Evolutionary conservation across 2,888 invertebrate genomes (phyloP), one percentile per base, ranked within the genome.

Genomic region (Drosophila parthenogenetica): DNA sequence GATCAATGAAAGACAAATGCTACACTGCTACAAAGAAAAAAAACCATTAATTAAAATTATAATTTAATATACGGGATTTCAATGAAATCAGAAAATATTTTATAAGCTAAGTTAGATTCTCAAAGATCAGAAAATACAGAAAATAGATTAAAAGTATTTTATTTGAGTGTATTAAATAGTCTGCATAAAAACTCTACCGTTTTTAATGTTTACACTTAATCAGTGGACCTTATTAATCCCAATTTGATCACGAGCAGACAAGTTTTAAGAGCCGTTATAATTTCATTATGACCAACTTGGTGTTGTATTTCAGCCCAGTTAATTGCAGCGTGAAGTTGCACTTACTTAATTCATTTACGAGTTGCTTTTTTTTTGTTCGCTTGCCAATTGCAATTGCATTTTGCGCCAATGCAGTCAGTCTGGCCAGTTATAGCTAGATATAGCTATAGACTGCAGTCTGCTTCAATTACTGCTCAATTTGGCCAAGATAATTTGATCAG

Each of bases 281-380:
- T 22, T 43, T 19, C 19, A 43, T 43, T 43, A 7, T 48, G 49
- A 37, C 37, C 19, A 37, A 39, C 11, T 25, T 19, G 17, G 13
- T 17, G 7, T 42, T 43, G n/a, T 29, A 17, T 49, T 7, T 40
- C 51, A 68, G 54, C 48, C 45, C 51, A 60, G 82, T 74, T 78
- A 74, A 78, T 79, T 78, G 70, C 82, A 78, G 82, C 82, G 79
- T 78, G 79, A 79, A 81, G 69, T 66, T 75, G 76, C 67, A 60
- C 60, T 54, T 13, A 48, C 53, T 60, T 48, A 46, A 35, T 25
- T 40, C 4, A 39, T 2, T 39, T 17, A 42, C 17, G 5, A 43
- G 51, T 29, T 29, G 29, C 29, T 8, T 29, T 8, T 25, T 25
- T 29, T 29, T 19, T 19, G 14, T 19, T 43, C 22, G 55, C 49